Evolutionary conservation across 1,140 invertebrate genomes (phyloP), one percentile per base, ranked within the genome.

Genomic region (Phortica variegata): DNA sequence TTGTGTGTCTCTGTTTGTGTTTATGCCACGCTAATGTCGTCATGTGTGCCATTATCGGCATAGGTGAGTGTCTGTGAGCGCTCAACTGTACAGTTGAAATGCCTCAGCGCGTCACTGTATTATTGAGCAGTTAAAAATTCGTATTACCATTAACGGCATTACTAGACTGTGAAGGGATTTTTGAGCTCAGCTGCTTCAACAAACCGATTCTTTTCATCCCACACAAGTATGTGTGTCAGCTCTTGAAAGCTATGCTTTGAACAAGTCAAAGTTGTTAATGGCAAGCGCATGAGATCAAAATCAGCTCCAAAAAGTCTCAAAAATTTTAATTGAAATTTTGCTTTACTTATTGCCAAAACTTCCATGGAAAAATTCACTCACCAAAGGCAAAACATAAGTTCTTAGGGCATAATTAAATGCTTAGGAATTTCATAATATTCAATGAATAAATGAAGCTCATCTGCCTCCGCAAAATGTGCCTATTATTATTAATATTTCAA

Each of bases 381-480:
- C 19, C 40, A 19, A 32, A 20, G 18, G 15, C 9, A 18, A 16
- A 16, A 10, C 13, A 9, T n/a, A n/a, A n/a, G n/a, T n/a, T n/a
- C n/a, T n/a, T 29, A 34, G 26, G 46, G 56, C 63, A 54, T 66
- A 66, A 66, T 66, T 66, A 66, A 66, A 60, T 45, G 49, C 56
- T 54, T 12, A 50, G 63, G 62, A 66, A 66, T 68, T 66, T 66
- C 53, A 68, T 66, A 59, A 66, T 62, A 66, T 63, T 62, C 50
- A n/a, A n/a, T n/a, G n/a, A n/a, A n/a, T n/a, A n/a, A n/a, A n/a
- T n/a, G n/a, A n/a, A n/a, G n/a, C n/a, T n/a, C n/a, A n/a, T n/a
- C n/a, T n/a, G n/a, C n/a, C n/a, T n/a, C n/a, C n/a, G n/a, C n/a
- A n/a, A n/a, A n/a, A n/a, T n/a, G n/a, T n/a, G n/a, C n/a, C n/a